Conservation (phyloP, 2,113 vertebrate species). For the Donacobius atricapilla region DNA sequence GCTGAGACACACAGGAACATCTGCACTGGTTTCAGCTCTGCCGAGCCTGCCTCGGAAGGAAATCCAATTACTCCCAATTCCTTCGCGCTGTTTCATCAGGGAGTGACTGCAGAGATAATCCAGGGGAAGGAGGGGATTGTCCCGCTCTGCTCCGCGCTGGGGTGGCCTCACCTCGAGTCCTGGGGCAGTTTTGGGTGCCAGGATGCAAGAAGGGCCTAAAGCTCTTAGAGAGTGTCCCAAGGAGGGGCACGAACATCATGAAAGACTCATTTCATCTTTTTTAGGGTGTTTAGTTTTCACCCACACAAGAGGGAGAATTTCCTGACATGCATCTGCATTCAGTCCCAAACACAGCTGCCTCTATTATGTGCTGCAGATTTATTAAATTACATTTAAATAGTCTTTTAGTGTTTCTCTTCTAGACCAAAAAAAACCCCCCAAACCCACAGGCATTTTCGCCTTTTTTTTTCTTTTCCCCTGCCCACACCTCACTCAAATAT, state of each 20-base stretch:
- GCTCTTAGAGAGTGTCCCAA: not conserved
- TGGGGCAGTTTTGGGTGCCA: not conserved
- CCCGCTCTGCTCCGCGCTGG: not conserved
- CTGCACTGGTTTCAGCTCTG: not conserved
- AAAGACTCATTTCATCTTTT: rapidly evolving
- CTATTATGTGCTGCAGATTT: not conserved
- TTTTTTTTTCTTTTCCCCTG: not conserved
- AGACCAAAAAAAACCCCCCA: not conserved
- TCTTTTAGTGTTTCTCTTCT: not conserved
- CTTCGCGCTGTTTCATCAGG: not conserved
- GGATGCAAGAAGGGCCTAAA: not conserved
- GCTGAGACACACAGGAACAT: not conserved
- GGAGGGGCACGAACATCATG: not conserved
- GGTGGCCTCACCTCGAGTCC: not conserved
- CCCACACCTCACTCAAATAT: not conserved
- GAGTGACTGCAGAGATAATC: not conserved
- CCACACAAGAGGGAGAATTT: rapidly evolving
- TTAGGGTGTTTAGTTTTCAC: not conserved
- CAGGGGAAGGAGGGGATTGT: not conserved
- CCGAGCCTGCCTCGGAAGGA: not conserved
- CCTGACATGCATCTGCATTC: rapidly evolving
- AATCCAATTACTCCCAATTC: not conserved
- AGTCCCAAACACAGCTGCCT: not conserved
- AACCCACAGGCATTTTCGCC: not conserved
- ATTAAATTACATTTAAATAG: not conserved